phyloP scores from a whole-genome alignment of 2,888 invertebrate species.

The Ichneumon xanthorius region DNA sequence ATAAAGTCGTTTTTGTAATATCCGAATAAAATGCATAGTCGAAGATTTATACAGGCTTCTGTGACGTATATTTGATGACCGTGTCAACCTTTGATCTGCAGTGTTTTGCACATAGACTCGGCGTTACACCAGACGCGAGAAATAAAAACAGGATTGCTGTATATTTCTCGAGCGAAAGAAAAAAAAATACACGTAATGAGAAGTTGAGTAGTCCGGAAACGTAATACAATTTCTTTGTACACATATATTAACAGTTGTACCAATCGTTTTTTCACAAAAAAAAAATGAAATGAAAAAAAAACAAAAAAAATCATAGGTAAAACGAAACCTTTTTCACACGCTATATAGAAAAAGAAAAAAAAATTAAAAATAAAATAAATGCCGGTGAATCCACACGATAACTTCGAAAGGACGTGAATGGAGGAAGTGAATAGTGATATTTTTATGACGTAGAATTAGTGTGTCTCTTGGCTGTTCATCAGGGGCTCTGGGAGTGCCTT shows the following conservation, averaged over 20 bases:
- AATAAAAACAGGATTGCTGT: conserved; percentile 22
- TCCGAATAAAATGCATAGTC: conserved; percentile 82
- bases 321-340: conserved; percentile 60
- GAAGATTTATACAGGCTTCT: conserved; percentile 71
- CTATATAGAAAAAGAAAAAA: conserved; percentile 42
- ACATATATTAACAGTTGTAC: conserved; percentile 21
- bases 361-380: conserved; percentile 17
- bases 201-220: conserved; percentile 22
- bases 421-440: conserved; percentile 65
- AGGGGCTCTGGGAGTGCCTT: conserved; percentile 66
- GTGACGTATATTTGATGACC: conserved; percentile 50
- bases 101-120: conserved; percentile 34
- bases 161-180: conserved; percentile 4
- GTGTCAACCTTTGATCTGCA: conserved; percentile 46
- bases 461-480: conserved; percentile 61
- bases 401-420: conserved; percentile 29
- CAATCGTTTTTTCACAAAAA: conserved; percentile 57
- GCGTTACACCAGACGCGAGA: conserved; percentile 12
- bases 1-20: conserved; percentile 82
- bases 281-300: conserved; percentile 20
- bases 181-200: background rate
- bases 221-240: conserved; percentile 11
- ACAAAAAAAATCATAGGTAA: conserved; percentile 27
- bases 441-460: conserved; percentile 66
- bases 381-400: conserved; percentile 26